These are phyloP conservation scores for Phytoseiulus persimilis DNA, from an alignment of 2,888 invertebrate species.

Conservation along the genomic window DNA sequence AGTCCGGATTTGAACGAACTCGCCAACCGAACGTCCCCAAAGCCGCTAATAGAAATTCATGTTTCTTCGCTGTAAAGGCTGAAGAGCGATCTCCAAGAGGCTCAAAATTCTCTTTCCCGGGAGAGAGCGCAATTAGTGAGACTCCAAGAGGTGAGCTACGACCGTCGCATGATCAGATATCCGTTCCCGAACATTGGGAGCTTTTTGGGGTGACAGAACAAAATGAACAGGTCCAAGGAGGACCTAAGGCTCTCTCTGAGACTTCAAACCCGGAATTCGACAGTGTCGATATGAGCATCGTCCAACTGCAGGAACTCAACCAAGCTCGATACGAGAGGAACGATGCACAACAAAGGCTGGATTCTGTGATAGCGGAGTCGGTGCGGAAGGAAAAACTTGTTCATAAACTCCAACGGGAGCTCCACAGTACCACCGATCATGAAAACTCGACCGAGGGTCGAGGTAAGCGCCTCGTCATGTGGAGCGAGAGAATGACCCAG, in stretches of 20 bases:
- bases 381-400: slow-evolving; percentile 28
- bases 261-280: too few relatives aligned
- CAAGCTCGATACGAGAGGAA: slow-evolving; percentile 25
- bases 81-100: neutral
- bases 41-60: neutral
- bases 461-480: neutral
- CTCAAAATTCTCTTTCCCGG: neutral
- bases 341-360: slow-evolving; percentile 18
- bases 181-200: too few relatives aligned
- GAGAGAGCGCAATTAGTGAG: slow-evolving; percentile 17
- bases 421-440: slow-evolving; percentile 16
- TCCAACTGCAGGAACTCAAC: slow-evolving; percentile 9
- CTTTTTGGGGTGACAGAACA: too few relatives aligned
- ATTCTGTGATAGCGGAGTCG: slow-evolving; percentile 18
- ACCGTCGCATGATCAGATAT: too few relatives aligned
- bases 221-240: too few relatives aligned
- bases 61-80: neutral
- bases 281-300: too few relatives aligned
- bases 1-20: too few relatives aligned
- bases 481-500: too few relatives aligned
- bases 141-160: slow-evolving; percentile 19
- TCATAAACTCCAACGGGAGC: slow-evolving; percentile 17
- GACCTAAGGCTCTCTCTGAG: too few relatives aligned
- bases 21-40: too few relatives aligned
- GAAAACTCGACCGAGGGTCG: slow-evolving; percentile 8